A percentile compares a stretch with the other conserved stretches of the same genome.
Conservation (phyloP, 2,113 vertebrate genomes). For the Gulo gulo region DNA sequence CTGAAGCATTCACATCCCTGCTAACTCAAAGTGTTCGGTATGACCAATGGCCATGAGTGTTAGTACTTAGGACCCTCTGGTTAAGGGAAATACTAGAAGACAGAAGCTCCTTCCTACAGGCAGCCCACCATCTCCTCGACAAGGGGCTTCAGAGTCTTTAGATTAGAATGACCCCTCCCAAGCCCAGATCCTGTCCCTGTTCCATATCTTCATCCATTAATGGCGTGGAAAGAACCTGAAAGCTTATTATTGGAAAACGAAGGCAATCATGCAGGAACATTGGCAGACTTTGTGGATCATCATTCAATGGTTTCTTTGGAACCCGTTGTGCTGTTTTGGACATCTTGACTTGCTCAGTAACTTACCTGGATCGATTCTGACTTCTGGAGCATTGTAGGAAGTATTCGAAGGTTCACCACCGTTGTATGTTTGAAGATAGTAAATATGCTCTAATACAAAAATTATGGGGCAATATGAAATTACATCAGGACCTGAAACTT, state of each 20-base stretch:
- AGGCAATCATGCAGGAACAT: slow-evolving; percentile 92
- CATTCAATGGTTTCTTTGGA: slow-evolving; percentile 98
- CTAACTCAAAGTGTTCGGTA: slow-evolving; percentile 78
- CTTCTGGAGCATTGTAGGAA: slow-evolving; percentile 94
- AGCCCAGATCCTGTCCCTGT: slow-evolving; percentile 93
- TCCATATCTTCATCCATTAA: slow-evolving; percentile 96
- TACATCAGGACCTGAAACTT: slow-evolving; percentile 94
- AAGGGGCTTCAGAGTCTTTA: slow-evolving; percentile 86
- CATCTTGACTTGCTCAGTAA: slow-evolving; percentile 95
- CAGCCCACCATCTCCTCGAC: slow-evolving; percentile 91
- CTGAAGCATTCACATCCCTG: slow-evolving; percentile 88
- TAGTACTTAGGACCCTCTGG: slow-evolving; percentile 86
- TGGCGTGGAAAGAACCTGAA: slow-evolving; percentile 98
- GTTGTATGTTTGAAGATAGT: slow-evolving; percentile 92
- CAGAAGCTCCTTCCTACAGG: slow-evolving; percentile 87
- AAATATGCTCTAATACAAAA: slow-evolving; percentile 96
- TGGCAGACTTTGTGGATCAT: slow-evolving; percentile 94
- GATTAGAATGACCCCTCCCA: slow-evolving; percentile 90
- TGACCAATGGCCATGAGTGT: slow-evolving; percentile 89
- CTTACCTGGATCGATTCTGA: slow-evolving; percentile 93
- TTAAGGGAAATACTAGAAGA: slow-evolving; percentile 79
- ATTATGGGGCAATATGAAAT: slow-evolving; percentile 96
- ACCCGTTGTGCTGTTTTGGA: slow-evolving; percentile 97
- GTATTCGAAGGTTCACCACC: slow-evolving; percentile 89
- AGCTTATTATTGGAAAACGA: slow-evolving; percentile 96